Evolutionary conservation across 2,797 vertebrate genomes (phyloP).

Genomic region (Crocodylus rhombifer): DNA sequence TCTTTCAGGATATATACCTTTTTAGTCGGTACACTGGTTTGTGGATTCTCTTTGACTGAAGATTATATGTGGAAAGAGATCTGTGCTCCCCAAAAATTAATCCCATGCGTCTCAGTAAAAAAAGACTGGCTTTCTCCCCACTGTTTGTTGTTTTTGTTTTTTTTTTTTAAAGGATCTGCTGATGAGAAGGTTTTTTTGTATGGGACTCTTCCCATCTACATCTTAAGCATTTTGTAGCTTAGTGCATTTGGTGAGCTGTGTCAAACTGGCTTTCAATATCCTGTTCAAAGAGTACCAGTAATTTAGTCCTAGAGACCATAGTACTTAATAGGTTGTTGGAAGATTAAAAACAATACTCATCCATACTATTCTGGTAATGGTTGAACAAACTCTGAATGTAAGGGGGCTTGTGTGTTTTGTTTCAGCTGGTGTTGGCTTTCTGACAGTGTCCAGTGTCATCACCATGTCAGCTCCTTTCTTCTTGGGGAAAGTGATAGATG

Average conservation of each 20-base stretch:
- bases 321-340: conserved; percentile 4
- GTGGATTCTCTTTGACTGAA: neutral
- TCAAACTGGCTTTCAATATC: neutral
- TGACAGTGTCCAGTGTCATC: conserved; percentile 93
- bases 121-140: neutral
- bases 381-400: neutral
- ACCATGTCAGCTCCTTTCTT: conserved; percentile 98
- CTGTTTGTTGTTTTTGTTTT: neutral
- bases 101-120: neutral
- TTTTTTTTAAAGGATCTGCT: neutral
- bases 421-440: conserved; percentile 91
- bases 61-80: too few relatives aligned
- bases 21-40: neutral
- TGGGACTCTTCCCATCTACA: neutral
- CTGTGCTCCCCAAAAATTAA: neutral
- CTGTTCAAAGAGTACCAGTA: neutral
- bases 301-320: neutral
- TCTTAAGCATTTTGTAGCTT: neutral
- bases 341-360: neutral
- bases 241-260: neutral
- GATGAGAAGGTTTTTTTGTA: neutral
- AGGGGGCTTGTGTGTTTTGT: neutral
- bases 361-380: neutral
- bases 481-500: conserved; percentile 94
- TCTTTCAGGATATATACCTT: neutral